Percentiles rank a stretch among this genome's conserved stretches.
These are phyloP conservation scores for Augiades crinisus DNA, from an alignment of 2,888 invertebrate species.

Conservation along the genomic window DNA sequence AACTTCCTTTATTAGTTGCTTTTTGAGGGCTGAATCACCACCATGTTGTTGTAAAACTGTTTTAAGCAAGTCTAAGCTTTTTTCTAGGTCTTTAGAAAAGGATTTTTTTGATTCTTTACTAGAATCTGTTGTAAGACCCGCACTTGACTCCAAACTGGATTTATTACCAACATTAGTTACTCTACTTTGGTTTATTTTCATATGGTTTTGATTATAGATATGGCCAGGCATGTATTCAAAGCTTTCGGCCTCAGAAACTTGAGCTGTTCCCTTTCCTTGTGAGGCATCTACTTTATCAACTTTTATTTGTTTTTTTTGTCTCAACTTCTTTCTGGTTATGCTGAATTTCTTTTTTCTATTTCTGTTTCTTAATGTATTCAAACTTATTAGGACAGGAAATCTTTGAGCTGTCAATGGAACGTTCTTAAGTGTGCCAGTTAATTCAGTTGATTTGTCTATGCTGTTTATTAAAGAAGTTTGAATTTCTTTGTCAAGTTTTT, in stretches of 20 bases:
- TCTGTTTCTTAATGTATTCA: constrained; percentile 58
- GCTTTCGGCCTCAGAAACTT: constrained; percentile 82
- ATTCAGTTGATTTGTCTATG: constrained; percentile 36
- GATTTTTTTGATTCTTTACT: constrained; percentile 65
- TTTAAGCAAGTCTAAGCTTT: constrained; percentile 81
- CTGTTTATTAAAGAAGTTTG: constrained; percentile 56
- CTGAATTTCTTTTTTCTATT: constrained; percentile 50
- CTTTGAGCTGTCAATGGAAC: constrained; percentile 37
- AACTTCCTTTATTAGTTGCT: constrained; percentile 83
- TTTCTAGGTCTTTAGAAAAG: constrained; percentile 82
- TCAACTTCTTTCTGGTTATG: constrained; percentile 44
- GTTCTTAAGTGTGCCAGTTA: constrained; percentile 28
- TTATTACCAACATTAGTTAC: constrained; percentile 50
- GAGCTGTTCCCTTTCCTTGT: constrained; percentile 57
- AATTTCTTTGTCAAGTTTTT: constrained; percentile 60
- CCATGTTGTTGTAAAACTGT: constrained; percentile 81
- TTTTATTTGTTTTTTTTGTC: constrained; percentile 39
- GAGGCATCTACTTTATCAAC: constrained; percentile 42
- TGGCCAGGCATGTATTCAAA: constrained; percentile 84
- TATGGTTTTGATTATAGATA: constrained; percentile 78
- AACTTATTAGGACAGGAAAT: constrained; percentile 57
- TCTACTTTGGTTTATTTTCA: constrained; percentile 43
- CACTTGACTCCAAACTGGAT: constrained; percentile 72
- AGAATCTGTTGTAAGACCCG: constrained; percentile 61
- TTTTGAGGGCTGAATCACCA: constrained; percentile 81